Evolutionary conservation across 2,888 invertebrate species (phyloP).

Genomic region (Gonocerus acuteangulatus): DNA sequence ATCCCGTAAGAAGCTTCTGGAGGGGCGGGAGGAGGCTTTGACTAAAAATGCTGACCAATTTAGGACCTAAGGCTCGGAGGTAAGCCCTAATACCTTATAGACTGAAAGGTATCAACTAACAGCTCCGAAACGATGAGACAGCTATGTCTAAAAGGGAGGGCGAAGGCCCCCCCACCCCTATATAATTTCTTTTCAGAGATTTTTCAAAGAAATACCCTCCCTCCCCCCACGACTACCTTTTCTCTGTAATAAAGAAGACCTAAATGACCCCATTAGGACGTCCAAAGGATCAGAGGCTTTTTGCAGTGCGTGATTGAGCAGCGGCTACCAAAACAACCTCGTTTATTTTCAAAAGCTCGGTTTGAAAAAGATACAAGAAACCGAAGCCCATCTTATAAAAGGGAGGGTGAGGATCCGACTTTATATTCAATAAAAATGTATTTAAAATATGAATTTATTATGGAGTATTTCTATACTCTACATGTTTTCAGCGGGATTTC

Average conservation of each 20-base stretch:
- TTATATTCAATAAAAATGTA: too few species aligned
- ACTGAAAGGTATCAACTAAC: neutral
- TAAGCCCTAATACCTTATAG: constrained; percentile 11
- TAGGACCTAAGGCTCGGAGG: neutral
- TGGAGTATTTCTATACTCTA: too few species aligned
- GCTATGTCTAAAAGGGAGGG: neutral
- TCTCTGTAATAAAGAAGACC: constrained; percentile 6
- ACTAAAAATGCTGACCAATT: constrained; percentile 22
- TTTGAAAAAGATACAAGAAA: constrained; percentile 12
- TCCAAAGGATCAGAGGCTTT: neutral
- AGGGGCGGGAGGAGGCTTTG: neutral
- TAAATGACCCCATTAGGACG: constrained; percentile 20
- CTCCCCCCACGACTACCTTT: too few species aligned
- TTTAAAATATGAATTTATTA: neutral
- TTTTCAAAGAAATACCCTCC: constrained; percentile 6
- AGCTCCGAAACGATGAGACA: constrained; percentile 1
- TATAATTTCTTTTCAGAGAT: constrained; percentile 11
- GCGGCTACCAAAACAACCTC: constrained; percentile 3
- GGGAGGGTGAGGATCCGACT: too few species aligned
- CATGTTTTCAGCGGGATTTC: too few species aligned
- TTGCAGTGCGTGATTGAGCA: neutral
- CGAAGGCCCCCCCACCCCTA: neutral
- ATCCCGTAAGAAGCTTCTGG: neutral
- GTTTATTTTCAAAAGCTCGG: constrained; percentile 14
- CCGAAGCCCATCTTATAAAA: neutral